Base-by-base conservation (phyloP, 1,140 invertebrate species). In the Hydropsyche tenuis region DNA sequence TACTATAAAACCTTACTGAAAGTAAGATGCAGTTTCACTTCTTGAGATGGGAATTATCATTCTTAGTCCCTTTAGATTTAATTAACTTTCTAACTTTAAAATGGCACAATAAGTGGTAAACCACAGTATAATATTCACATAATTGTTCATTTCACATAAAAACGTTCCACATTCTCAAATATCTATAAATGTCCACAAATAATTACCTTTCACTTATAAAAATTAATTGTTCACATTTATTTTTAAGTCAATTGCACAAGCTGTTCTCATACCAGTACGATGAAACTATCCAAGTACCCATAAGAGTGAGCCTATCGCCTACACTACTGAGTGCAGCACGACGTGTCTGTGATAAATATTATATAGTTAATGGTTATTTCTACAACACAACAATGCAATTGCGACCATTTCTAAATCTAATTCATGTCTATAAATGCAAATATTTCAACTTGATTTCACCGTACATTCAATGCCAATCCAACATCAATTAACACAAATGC, bases 91-190 rank as follows among this genome's bases (percentile, higher is more conserved):
- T 77, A 74, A 72, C 56, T 70, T 74, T 77, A 77, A 76, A 77
- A 77, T 77, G 76, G 76, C 76, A 77, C 76, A 77, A 74, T 66
- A 72, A 74, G 76, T 77, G 76, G 76, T 77, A 74, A 71, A 74
- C 76, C 73, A 77, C 76, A 66, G 65, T 56, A 70, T 48, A 56
- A 53, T 70, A 70, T 70, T 70, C 68, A 70, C 68, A 70, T 56
- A 70, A 70, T 70, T 70, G 68, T 70, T 70, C 23, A n/a, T 51
- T 46, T 69, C 65, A 27, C 46, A 42, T 48, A 25, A 18, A 69
- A 48, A 48, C 27, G 65, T 69, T 65, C 65, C 65, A 51, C 65
- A 74, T 12, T 53, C 48, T 69, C 68, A 74, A 66, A 77, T 68
- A 74, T 60, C 14, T 14, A 25, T 60, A 25, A 60, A 60, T 48